A percentile compares a stretch with the other conserved stretches of the same genome.
Conservation (phyloP, 2,113 vertebrate species). For the Oryzias woworae region DNA sequence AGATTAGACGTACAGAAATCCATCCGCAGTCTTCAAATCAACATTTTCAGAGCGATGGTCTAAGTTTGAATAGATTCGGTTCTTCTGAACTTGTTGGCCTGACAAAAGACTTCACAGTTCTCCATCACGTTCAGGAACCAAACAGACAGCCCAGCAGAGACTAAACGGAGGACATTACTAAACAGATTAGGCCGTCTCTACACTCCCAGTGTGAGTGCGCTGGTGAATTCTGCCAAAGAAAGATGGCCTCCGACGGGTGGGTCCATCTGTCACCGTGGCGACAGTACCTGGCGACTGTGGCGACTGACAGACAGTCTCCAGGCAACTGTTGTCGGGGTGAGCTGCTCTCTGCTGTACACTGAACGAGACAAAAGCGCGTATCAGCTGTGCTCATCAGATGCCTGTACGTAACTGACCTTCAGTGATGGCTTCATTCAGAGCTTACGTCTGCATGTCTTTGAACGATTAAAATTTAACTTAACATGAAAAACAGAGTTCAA, state of each 20-base stretch:
- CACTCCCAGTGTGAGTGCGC: slow-evolving; percentile 36
- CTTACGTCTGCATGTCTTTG: slow-evolving; percentile 9
- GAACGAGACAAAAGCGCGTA: slow-evolving; percentile 26
- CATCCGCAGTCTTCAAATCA: no score
- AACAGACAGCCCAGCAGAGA: slow-evolving; percentile 62
- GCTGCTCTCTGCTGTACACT: slow-evolving; percentile 27
- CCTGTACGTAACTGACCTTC: slow-evolving; percentile 33
- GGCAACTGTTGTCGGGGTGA: slow-evolving; percentile 58
- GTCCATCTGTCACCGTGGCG: slow-evolving; percentile 81
- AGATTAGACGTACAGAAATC: no score
- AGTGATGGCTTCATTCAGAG: slow-evolving; percentile 1
- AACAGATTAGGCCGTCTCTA: slow-evolving; percentile 77
- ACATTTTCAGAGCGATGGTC: no score
- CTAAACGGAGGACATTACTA: slow-evolving; percentile 81
- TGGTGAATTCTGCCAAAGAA: slow-evolving; percentile 57
- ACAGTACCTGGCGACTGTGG: slow-evolving; percentile 54
- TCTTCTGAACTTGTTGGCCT: neutral
- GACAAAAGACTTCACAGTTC: neutral
- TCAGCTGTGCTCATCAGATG: slow-evolving; percentile 32
- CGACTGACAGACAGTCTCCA: slow-evolving; percentile 67
- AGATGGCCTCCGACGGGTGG: slow-evolving; percentile 73
- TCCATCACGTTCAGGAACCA: slow-evolving; percentile 28
- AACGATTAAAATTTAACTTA: slow-evolving; percentile 11
- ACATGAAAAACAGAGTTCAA: neutral
- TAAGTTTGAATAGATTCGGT: neutral